Evolutionary conservation across 2,888 invertebrate genomes (phyloP).

Genomic region (Sussaba pulchella): DNA sequence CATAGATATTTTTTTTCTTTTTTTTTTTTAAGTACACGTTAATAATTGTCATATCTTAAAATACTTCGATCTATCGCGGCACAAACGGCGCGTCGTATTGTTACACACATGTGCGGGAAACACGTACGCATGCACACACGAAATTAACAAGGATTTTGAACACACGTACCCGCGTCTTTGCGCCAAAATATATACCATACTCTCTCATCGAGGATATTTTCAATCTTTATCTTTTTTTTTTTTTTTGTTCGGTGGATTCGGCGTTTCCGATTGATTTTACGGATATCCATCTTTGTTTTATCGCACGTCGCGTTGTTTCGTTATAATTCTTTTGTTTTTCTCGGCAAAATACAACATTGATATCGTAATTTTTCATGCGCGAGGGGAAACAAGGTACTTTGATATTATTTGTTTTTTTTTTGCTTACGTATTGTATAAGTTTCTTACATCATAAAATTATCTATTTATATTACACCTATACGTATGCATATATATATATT

Average conservation of each 20-base stretch:
- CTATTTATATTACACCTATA: constrained; percentile 52
- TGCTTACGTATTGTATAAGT: constrained; percentile 46
- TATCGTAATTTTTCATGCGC: constrained; percentile 48
- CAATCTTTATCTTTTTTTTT: constrained; percentile 2
- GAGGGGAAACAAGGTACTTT: constrained; percentile 48
- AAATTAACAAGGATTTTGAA: constrained; percentile 55
- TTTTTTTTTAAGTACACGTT: constrained; percentile 62
- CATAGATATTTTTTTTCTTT: constrained; percentile 61
- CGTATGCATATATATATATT: constrained; percentile 8
- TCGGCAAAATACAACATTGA: constrained; percentile 56
- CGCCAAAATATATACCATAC: constrained; percentile 49
- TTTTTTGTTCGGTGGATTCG: constrained; percentile 6
- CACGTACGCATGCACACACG: constrained; percentile 52
- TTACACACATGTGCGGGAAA: constrained; percentile 48
- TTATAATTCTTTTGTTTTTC: constrained; percentile 13
- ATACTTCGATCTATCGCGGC: constrained; percentile 50
- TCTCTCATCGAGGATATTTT: constrained; percentile 31
- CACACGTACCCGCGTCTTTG: constrained; percentile 35
- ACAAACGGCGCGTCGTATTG: constrained; percentile 37
- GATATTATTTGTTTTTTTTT: constrained; percentile 32
- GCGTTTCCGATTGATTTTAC: constrained; percentile 26
- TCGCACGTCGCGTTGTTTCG: constrained; percentile 22
- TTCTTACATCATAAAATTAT: constrained; percentile 41
- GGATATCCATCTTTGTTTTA: constrained; percentile 5
- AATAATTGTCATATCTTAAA: constrained; percentile 55